Conservation (phyloP, 1,140 invertebrate species). For the Aphis craccivora region DNA sequence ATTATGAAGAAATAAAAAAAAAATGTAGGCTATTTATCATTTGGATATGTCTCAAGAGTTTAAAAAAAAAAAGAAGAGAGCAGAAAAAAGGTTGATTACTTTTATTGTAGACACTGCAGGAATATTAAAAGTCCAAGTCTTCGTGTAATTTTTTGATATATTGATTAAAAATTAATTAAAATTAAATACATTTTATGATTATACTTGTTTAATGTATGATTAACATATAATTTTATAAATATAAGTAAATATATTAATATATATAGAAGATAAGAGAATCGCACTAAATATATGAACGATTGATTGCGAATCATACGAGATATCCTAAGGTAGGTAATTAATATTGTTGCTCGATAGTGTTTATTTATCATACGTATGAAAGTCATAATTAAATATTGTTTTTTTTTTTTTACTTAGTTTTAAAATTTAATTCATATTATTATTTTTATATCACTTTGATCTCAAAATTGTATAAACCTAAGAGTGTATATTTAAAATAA, state of each 20-base stretch:
- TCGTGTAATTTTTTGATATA: not conserved
- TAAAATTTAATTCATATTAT: not conserved
- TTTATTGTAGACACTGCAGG: not conserved
- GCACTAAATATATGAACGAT: not conserved
- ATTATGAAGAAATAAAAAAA: conserved; percentile 31
- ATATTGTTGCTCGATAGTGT: not conserved
- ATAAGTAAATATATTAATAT: too few species aligned
- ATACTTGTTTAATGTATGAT: not conserved
- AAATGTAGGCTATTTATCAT: conserved; percentile 1
- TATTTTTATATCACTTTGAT: not conserved
- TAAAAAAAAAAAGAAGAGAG: not conserved
- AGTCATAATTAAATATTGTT: not conserved
- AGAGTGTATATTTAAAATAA: not conserved
- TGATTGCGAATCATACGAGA: not conserved
- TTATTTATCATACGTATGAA: not conserved
- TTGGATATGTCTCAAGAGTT: not conserved
- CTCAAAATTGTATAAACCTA: not conserved
- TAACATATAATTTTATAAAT: not conserved
- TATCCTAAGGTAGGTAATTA: not conserved
- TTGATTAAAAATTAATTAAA: too few species aligned
- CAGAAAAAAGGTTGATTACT: not conserved
- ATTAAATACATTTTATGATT: not conserved
- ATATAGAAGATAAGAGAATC: not conserved
- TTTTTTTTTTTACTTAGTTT: not conserved
- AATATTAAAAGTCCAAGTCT: not conserved